A percentile compares a stretch with the other conserved stretches of the same genome.
Evolutionary conservation across 2,888 invertebrate genomes (phyloP).

Genomic region (Odontocolon sp.): DNA sequence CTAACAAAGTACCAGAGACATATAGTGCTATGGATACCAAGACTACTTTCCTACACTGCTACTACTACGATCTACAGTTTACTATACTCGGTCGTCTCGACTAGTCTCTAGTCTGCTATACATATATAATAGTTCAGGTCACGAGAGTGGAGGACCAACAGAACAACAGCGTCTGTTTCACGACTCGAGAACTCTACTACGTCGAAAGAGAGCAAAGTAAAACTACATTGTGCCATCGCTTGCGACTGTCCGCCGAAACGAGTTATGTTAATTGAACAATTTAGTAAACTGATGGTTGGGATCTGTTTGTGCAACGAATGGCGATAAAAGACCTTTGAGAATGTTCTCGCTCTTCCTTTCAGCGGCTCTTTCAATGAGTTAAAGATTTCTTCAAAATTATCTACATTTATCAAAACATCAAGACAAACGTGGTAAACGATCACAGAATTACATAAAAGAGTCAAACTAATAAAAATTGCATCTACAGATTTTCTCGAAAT

Average conservation of each 20-base stretch:
- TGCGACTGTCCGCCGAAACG: conserved; percentile 12
- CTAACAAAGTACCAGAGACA: conserved; percentile 11
- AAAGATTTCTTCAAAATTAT: neutral
- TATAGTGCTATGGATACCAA: no score
- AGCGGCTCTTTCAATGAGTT: no score
- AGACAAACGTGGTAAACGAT: no score
- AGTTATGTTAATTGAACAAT: conserved; percentile 36
- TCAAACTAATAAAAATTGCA: no score
- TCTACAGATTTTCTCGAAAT: no score
- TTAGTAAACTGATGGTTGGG: conserved; percentile 13
- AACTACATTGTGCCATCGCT: neutral
- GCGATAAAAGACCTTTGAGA: neutral
- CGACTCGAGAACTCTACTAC: neutral
- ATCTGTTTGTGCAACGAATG: neutral
- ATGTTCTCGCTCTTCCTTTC: neutral
- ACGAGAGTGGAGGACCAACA: neutral
- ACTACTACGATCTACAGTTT: no score
- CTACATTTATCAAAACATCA: no score
- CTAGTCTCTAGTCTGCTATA: no score
- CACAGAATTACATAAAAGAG: no score
- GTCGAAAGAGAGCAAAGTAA: neutral
- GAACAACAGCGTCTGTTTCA: neutral
- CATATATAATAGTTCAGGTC: neutral
- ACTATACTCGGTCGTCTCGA: no score
- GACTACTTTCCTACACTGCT: no score